Evolutionary conservation across 2,888 invertebrate species (phyloP).

Genomic region (Trissolcus brochymenae): DNA sequence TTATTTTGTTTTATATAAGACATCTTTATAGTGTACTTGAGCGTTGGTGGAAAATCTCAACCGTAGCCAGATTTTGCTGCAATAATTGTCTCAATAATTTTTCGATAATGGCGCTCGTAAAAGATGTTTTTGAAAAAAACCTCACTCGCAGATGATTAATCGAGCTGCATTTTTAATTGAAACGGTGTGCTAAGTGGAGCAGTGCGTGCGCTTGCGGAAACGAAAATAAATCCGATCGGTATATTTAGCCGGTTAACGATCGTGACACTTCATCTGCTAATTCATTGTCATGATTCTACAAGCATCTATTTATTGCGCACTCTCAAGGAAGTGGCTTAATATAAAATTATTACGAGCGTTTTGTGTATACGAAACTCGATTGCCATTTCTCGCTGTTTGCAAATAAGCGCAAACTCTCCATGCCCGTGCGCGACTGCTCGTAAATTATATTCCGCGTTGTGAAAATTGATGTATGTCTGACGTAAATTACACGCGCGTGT

Average conservation of each 20-base stretch:
- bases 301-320: constrained; percentile 53
- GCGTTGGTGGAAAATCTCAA: too few relatives aligned
- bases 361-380: constrained; percentile 32
- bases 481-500: constrained; percentile 15
- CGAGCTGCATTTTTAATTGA: constrained; percentile 48
- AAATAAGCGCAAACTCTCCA: not conserved
- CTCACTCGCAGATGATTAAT: constrained; percentile 32
- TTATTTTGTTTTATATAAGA: too few relatives aligned
- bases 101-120: not conserved
- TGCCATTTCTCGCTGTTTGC: constrained; percentile 16
- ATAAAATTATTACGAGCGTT: constrained; percentile 47
- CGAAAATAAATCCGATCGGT: constrained; percentile 52
- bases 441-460: constrained; percentile 23
- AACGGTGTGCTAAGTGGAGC: constrained; percentile 40
- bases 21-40: too few relatives aligned
- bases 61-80: too few relatives aligned
- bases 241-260: constrained; percentile 57
- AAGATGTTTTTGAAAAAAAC: not conserved
- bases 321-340: constrained; percentile 53
- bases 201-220: constrained; percentile 32
- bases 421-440: not conserved
- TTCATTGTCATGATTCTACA: constrained; percentile 58
- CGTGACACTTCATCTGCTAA: constrained; percentile 59
- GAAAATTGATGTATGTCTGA: constrained; percentile 29
- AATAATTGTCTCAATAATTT: not conserved